These are phyloP conservation scores for Calephelis virginiensis DNA, from an alignment of 1,140 invertebrate species.

Conservation along the genomic window DNA sequence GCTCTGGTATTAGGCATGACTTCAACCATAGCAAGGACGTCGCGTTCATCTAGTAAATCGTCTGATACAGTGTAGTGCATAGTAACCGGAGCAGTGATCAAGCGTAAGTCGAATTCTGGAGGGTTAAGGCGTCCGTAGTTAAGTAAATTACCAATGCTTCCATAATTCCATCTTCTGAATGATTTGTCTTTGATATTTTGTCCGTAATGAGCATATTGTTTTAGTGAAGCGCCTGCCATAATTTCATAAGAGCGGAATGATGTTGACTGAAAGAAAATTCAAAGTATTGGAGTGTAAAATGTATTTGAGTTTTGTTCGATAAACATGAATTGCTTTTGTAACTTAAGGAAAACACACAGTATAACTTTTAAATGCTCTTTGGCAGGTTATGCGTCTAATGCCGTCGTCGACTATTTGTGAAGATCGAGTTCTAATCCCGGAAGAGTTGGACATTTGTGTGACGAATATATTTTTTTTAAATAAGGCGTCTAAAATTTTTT, in stretches of 20 bases:
- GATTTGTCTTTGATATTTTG: slow-evolving; percentile 55
- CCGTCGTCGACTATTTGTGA: too few species aligned
- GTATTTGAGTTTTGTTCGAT: too few species aligned
- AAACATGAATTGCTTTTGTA: too few species aligned
- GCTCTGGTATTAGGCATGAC: slow-evolving; percentile 45
- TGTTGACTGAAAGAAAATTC: slow-evolving; percentile 16
- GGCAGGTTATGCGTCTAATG: too few species aligned
- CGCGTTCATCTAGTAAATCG: slow-evolving; percentile 47
- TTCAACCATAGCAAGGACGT: slow-evolving; percentile 55
- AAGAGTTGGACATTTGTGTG: too few species aligned
- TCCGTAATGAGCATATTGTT: slow-evolving; percentile 59
- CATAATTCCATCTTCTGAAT: slow-evolving; percentile 54
- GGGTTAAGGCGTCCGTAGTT: slow-evolving; percentile 42
- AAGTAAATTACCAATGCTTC: slow-evolving; percentile 32
- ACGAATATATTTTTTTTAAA: too few species aligned
- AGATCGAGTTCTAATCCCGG: too few species aligned
- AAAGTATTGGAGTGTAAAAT: not conserved
- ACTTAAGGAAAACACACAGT: too few species aligned
- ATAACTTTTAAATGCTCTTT: too few species aligned
- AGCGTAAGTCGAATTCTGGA: slow-evolving; percentile 44
- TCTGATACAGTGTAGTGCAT: slow-evolving; percentile 62
- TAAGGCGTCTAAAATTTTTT: too few species aligned
- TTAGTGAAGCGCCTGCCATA: slow-evolving; percentile 46
- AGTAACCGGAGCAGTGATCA: slow-evolving; percentile 43
- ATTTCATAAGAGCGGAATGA: slow-evolving; percentile 21